Evolutionary conservation across 2,888 invertebrate species (phyloP), one percentile per base, ranked within the genome.

Genomic region (Pseudococcus jackbeardsleyi): DNA sequence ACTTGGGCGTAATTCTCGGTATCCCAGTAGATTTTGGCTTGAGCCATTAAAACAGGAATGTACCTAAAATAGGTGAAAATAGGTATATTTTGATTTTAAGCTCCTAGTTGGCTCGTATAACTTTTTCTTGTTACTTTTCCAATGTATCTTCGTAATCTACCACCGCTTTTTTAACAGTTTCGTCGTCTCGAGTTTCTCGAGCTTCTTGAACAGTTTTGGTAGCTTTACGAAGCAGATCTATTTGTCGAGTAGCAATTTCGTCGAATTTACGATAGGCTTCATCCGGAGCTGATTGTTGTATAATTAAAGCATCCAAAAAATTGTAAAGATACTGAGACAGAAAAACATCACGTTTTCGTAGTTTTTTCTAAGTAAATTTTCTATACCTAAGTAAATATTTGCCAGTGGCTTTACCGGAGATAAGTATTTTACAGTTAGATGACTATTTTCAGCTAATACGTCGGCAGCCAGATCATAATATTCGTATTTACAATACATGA

Each of bases 1-100:
- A 99, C 99, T 91, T 98, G 97, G 1, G 95, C 93, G 91, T 99
- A 99, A 91, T 99, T 98, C 91, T 97, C 97, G 91, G 96, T 94
- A 90, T 99, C 98, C 99, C 99, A 99, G 91, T 97, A 98, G 90
- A 99, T 97, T 93, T 98, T 99, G 0, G 99, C 99, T 92, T 99
- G 98, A 0, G 98, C 98, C 99, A 99, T 99, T n/a, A 99, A 93
- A 0, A 99, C 98, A 0, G 99, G 99, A 89, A 99, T 95, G 91
- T 98, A 99, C 90, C 97, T 94, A 90, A 88, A 15, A 42, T 15
- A 39, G 7, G 9, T 6, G 1, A 26, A 72, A 72, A 11, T 42
- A 42, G 42, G 42, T 22, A 26, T 88, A 6, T 9, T 19, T 1
- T 4, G 64, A 8, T 9, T 64, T 64, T 9, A 7, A n/a, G 59